A percentile compares a stretch with the other conserved stretches of the same genome.
Evolutionary conservation across 1,140 invertebrate species (phyloP).

Genomic region (Drosophila leontia): DNA sequence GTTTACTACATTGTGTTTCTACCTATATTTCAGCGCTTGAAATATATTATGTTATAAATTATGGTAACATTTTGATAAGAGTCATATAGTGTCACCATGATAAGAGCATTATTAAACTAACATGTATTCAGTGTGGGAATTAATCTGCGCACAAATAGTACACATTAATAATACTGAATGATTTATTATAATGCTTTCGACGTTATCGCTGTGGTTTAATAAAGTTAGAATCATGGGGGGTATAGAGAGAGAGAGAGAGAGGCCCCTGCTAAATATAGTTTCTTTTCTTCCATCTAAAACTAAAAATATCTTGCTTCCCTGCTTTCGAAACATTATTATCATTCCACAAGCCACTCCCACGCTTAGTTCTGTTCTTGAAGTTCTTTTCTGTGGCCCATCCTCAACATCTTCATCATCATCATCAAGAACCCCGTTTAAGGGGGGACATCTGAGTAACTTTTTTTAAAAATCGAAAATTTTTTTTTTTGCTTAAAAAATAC

Average conservation of each 20-base stretch:
- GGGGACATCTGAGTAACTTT: too few relatives aligned
- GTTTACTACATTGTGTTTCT: background rate
- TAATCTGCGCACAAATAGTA: constrained; percentile 27
- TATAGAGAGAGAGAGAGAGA: background rate
- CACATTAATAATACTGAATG: constrained; percentile 17
- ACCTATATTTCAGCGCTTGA: background rate
- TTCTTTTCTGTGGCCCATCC: constrained; percentile 7
- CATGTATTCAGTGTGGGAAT: constrained; percentile 25
- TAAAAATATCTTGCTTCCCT: constrained; percentile 10
- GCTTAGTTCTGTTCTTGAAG: background rate
- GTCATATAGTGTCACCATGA: constrained; percentile 9
- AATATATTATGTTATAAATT: constrained; percentile 17
- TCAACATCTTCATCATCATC: constrained; percentile 23
- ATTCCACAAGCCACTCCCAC: background rate
- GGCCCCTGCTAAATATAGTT: constrained; percentile 16
- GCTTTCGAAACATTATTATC: constrained; percentile 9
- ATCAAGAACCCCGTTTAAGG: constrained; percentile 4
- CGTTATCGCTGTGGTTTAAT: background rate
- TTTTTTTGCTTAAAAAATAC: too few relatives aligned
- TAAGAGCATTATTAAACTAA: constrained; percentile 22
- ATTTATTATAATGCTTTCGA: constrained; percentile 18
- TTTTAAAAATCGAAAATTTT: too few relatives aligned
- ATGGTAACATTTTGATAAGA: constrained; percentile 4
- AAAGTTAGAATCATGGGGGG: background rate
- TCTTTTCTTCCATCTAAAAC: background rate